Evolutionary conservation across 2,113 vertebrate genomes (phyloP), one percentile per base, ranked within the genome.

Genomic region (Grammomys surdaster): DNA sequence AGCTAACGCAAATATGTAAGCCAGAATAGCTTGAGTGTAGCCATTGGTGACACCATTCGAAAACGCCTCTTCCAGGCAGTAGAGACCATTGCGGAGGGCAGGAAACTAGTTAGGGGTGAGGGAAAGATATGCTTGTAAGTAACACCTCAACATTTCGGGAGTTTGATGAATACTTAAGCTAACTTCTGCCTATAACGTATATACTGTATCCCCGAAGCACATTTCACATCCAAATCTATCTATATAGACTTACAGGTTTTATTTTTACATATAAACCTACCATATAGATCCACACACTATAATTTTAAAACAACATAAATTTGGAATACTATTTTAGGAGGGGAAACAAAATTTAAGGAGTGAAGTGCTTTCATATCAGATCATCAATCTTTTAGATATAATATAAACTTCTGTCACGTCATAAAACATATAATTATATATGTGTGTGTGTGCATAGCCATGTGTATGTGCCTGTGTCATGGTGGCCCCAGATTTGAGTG

Each of bases 1-100:
- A 43, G 94, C 96, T 86, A 98, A 89, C 19, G 96, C 88, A 72
- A 97, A 97, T 20, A 19, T 60, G 0, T 98, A 97, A 56, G 97
- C 97, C 33, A 98, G 58, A 5, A 98, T 14, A 36, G 97, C 97
- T 0, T 77, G 97, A 7, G 58, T 96, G 28, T 97, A 93, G 58
- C 8, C 20, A 4, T 54, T 58, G 28, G 60, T 70, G 81, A 97
- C 36, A 3, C 73, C 86, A 3, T 36, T 72, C 51, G 69, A 17
- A 16, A 85, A 16, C 1, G 89, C 86, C 0, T 93, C 95, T 48
- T 97, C 92, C 43, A 98, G 78, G 76, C 97, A 98, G 28, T 96
- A 95, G 3, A 98, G 72, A 1, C 95, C 97, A 7, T 88, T 93
- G 81, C 80, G 76, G 22, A 98, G 60, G 75, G 76, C 48, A 7